Base-by-base conservation (phyloP, 2,797 vertebrate species). In the Hippoglossus hippoglossus region DNA sequence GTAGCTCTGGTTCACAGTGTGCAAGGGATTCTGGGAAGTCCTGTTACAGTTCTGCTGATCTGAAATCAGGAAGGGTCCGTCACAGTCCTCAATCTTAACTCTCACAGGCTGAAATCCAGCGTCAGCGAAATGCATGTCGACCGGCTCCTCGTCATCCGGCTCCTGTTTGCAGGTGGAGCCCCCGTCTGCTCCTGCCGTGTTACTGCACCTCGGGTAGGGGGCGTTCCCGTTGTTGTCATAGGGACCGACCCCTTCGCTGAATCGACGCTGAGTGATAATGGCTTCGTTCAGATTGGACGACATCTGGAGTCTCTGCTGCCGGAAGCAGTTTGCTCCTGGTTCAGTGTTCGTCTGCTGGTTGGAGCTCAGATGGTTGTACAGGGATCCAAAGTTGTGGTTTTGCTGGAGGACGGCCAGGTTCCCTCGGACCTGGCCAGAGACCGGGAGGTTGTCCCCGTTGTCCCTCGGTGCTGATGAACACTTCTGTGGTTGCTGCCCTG, bases 361-460 rank as follows among this genome's bases (percentile, higher is more conserved):
- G 95, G 92, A 10, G 86, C 91, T 31, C 59, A 92, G 95, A 18
- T 95, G 95, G 79, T 80, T 51, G 26, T 93, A 93, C 77, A 94
- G 95, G 41, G 94, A 90, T 79, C 89, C 79, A 44, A 96, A 95
- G 89, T 94, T 95, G 24, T 96, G 94, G 84, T 96, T 97, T 80
- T 96, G 96, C 55, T 95, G 95, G 59, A 95, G 88, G 4, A 95
- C 82, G 0, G 94, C 89, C 56, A 96, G 86, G 77, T 95, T 96
- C 28, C 92, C 93, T 60, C 5, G 53, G 54, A 92, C 88, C 52
- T 90, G 93, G 93, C 81, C 13, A 81, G 95, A 96, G 67, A 94
- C 92, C 0, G 94, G 94, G 93, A 95, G 92, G 77, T 88, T 93
- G 77, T 80, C 93, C 63, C 94, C 82, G 24, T 41, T 51, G 58